Conservation (phyloP, 2,888 invertebrate species). For the Leptothorax acervorum region DNA sequence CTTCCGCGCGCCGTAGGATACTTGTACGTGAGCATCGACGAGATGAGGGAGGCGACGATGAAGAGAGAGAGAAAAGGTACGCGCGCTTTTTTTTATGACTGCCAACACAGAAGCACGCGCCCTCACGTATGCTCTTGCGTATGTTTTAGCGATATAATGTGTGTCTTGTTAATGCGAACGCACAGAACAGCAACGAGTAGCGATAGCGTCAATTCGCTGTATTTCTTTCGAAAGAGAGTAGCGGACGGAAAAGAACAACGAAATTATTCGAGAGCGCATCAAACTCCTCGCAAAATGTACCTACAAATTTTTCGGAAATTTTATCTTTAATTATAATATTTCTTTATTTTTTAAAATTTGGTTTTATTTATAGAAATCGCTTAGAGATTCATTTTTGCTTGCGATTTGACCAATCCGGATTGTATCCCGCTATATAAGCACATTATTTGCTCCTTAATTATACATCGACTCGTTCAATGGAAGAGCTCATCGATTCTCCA, state of each 20-base stretch:
- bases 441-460: constrained; percentile 19
- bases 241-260: not conserved
- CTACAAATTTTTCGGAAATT: not conserved
- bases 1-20: constrained; percentile 65
- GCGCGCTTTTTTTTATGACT: constrained; percentile 80
- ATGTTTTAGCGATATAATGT: constrained; percentile 71
- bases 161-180: constrained; percentile 74
- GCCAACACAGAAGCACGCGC: constrained; percentile 61
- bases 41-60: constrained; percentile 41
- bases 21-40: constrained; percentile 60
- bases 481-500: constrained; percentile 3
- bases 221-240: not conserved
- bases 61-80: constrained; percentile 56
- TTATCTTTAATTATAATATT: not conserved
- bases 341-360: not conserved
- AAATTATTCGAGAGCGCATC: not conserved
- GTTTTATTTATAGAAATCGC: not conserved
- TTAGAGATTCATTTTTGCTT: not conserved
- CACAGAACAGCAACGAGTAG: constrained; percentile 51
- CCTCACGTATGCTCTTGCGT: constrained; percentile 54
- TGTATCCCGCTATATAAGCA: not conserved
- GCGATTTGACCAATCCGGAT: not conserved
- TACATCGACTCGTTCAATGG: not conserved
- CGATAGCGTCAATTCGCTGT: not conserved
- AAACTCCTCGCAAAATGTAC: not conserved